Percentiles rank a stretch among this genome's conserved stretches.
Conservation (phyloP, 2,888 invertebrate genomes). For the Leuctra nigra region DNA sequence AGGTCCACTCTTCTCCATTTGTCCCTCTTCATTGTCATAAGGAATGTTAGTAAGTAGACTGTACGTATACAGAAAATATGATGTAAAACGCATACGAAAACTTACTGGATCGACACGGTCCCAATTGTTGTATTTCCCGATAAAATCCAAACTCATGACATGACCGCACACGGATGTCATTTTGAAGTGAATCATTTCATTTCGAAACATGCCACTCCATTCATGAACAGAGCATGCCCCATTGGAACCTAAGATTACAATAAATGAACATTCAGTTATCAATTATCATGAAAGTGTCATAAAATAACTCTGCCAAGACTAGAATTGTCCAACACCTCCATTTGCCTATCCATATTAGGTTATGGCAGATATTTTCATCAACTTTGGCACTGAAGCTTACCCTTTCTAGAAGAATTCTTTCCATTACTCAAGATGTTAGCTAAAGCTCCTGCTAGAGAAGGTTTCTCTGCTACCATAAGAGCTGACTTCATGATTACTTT, state of each 20-base stretch:
- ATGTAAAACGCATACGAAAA: too few species aligned
- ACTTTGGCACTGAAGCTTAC: conserved; percentile 45
- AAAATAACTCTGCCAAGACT: too few species aligned
- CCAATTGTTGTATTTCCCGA: conserved; percentile 93
- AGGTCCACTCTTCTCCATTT: too few species aligned
- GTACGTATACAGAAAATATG: too few species aligned
- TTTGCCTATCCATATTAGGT: too few species aligned
- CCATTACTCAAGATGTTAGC: conserved; percentile 91
- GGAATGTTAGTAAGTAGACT: too few species aligned
- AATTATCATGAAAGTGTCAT: too few species aligned
- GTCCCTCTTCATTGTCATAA: too few species aligned
- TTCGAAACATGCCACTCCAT: conserved; percentile 79
- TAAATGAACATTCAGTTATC: too few species aligned
- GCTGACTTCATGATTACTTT: conserved; percentile 74
- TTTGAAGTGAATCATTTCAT: conserved; percentile 66
- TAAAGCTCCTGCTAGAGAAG: conserved; percentile 90
- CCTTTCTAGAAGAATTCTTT: conserved; percentile 67
- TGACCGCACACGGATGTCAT: conserved; percentile 99
- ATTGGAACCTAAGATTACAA: conserved; percentile 64
- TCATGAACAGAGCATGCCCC: conserved; percentile 91
- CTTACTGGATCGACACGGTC: conserved; percentile 90
- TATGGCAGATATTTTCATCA: too few species aligned
- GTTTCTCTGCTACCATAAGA: conserved; percentile 99
- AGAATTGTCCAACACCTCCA: too few species aligned
- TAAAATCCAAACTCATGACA: conserved; percentile 94